Conservation (phyloP, 2,888 invertebrate genomes). For the Xiphydria camelus region DNA sequence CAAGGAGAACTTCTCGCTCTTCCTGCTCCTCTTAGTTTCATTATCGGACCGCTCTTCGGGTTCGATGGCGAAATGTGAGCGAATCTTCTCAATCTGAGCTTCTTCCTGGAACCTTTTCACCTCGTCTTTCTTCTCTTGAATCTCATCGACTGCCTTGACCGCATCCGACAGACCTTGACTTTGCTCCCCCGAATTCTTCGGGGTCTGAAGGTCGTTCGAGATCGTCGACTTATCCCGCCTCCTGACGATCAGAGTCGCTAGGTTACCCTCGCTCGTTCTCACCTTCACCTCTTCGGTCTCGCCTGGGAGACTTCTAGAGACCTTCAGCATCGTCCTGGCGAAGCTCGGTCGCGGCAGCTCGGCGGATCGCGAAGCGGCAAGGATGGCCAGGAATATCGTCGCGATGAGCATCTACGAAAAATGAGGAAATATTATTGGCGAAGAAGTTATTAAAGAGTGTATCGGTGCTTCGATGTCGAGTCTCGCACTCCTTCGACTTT, state of each 20-base stretch:
- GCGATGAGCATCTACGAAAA: slow-evolving; percentile 15
- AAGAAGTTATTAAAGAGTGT: too few species aligned
- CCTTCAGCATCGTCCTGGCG: slow-evolving; percentile 75
- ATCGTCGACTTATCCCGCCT: slow-evolving; percentile 61
- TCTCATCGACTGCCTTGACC: background rate
- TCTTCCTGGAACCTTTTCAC: slow-evolving; percentile 24
- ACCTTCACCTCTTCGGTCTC: slow-evolving; percentile 78
- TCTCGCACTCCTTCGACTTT: too few species aligned
- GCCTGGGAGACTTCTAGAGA: slow-evolving; percentile 76
- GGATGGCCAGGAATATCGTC: slow-evolving; percentile 13
- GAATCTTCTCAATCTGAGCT: slow-evolving; percentile 34
- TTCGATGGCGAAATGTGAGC: slow-evolving; percentile 18
- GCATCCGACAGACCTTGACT: slow-evolving; percentile 14
- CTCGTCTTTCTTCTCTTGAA: slow-evolving; percentile 22
- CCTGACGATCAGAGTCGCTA: slow-evolving; percentile 78
- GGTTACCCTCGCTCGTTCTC: slow-evolving; percentile 73
- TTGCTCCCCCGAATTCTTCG: slow-evolving; percentile 3
- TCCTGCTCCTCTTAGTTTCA: background rate
- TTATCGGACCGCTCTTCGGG: too few species aligned
- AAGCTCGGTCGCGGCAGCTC: slow-evolving; percentile 61
- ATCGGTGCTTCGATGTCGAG: too few species aligned
- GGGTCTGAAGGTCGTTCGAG: background rate
- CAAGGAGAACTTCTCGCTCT: background rate
- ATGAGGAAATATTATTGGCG: too few species aligned
- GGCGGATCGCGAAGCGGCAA: slow-evolving; percentile 17